These are phyloP conservation scores for Trochalopteron elliotii DNA, from an alignment of 2,113 vertebrate genomes.

Conservation along the genomic window DNA sequence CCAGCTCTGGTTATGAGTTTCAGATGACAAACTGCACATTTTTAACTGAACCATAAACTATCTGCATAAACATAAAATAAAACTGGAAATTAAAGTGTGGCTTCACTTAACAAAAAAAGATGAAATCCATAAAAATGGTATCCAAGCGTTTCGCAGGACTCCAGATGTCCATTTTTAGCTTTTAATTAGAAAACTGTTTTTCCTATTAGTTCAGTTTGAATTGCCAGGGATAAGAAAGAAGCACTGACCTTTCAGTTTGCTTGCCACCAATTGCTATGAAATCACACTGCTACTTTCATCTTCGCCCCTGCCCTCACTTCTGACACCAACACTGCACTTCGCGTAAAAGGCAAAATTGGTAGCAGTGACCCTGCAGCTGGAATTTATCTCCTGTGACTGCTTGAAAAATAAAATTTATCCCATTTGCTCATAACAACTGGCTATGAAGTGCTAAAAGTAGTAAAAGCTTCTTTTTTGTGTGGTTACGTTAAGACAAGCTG, in stretches of 20 bases:
- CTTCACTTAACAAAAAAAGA: conserved; percentile 36
- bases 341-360: background rate
- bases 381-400: conserved; percentile 25
- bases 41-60: conserved; percentile 33
- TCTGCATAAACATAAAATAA: conserved; percentile 19
- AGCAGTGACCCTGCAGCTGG: conserved; percentile 49
- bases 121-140: conserved; percentile 1
- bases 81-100: conserved; percentile 39
- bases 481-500: conserved; percentile 64
- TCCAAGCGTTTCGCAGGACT: background rate
- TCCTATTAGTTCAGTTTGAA: background rate
- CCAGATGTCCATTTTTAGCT: conserved; percentile 29
- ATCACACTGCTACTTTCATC: background rate
- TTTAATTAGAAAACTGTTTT: background rate
- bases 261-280: background rate
- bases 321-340: background rate
- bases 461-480: conserved; percentile 62
- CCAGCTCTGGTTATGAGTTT: conserved; percentile 7
- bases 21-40: conserved; percentile 28
- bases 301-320: background rate
- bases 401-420: conserved; percentile 53
- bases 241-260: background rate
- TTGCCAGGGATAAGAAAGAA: background rate
- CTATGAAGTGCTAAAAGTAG: conserved; percentile 61
- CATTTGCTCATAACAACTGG: conserved; percentile 10